These are phyloP conservation scores for Amaurobius ferox DNA, from an alignment of 2,888 invertebrate genomes.

Conservation along the genomic window DNA sequence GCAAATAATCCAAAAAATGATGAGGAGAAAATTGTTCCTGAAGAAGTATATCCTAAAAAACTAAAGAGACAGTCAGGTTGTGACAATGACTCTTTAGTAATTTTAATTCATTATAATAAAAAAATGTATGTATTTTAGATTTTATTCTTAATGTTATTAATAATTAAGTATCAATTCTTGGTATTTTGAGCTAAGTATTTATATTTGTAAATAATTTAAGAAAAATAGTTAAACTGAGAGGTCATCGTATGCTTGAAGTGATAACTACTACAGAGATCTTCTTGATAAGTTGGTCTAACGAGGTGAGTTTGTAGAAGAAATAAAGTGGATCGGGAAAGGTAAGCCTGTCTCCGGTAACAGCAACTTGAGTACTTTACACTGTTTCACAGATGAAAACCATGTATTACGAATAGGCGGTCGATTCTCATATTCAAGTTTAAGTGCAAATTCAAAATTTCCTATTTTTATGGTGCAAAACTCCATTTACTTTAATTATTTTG, in stretches of 20 bases:
- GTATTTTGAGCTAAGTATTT: neutral
- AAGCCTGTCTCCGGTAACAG: neutral
- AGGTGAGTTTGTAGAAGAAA: neutral
- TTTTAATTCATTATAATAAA: too few species aligned
- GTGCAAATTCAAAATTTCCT: neutral
- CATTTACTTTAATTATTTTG: neutral
- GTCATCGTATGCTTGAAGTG: neutral
- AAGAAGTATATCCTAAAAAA: too few species aligned
- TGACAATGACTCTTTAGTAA: too few species aligned
- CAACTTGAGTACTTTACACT: too few species aligned
- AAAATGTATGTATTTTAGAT: neutral
- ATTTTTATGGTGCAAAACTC: neutral
- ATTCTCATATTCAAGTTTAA: too few species aligned
- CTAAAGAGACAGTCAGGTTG: too few species aligned
- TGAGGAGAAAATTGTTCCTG: too few species aligned
- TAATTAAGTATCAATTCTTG: neutral
- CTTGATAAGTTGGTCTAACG: neutral
- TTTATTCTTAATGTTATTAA: neutral
- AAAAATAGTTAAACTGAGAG: neutral
- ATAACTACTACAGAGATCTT: neutral
- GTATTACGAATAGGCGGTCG: too few species aligned
- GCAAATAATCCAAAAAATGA: too few species aligned
- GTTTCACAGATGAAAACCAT: too few species aligned
- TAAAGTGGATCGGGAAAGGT: neutral
- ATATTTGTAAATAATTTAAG: neutral